Evolutionary conservation across 2,888 invertebrate genomes (phyloP).

Genomic region (Zelleria hepariella): DNA sequence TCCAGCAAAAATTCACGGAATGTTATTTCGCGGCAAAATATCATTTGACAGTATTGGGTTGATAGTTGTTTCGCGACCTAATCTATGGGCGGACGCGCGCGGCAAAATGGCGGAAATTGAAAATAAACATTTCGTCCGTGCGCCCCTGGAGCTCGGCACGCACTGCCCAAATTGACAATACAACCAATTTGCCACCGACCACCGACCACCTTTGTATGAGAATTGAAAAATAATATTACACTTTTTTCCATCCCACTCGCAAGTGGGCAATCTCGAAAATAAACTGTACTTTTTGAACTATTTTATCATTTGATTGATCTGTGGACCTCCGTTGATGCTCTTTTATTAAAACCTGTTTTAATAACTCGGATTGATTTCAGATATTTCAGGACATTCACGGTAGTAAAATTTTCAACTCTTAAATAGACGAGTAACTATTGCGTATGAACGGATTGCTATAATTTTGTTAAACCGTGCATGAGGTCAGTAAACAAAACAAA

Average conservation of each 20-base stretch:
- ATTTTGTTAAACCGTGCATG: too few species aligned
- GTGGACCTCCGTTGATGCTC: background rate
- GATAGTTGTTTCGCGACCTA: conserved; percentile 46
- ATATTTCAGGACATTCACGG: too few species aligned
- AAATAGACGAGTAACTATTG: too few species aligned
- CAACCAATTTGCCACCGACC: conserved; percentile 68
- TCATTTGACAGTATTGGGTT: background rate
- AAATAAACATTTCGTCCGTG: conserved; percentile 71
- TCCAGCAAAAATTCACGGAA: background rate
- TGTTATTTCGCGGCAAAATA: background rate
- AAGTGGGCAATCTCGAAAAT: conserved; percentile 59
- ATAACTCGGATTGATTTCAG: background rate
- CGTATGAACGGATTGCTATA: too few species aligned
- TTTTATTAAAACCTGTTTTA: background rate
- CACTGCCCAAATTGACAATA: conserved; percentile 73
- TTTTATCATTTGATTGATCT: conserved; percentile 14
- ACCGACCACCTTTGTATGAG: conserved; percentile 70
- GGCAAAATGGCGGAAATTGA: conserved; percentile 69
- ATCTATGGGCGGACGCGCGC: conserved; percentile 58
- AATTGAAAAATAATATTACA: conserved; percentile 72
- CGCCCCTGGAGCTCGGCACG: conserved; percentile 65
- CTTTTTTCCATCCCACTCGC: conserved; percentile 48
- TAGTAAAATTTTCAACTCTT: too few species aligned
- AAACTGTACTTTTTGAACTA: conserved; percentile 47
- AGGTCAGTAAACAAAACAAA: too few species aligned